phyloP scores from a whole-genome alignment of 2,888 invertebrate species.

The Aethes cnicana region DNA sequence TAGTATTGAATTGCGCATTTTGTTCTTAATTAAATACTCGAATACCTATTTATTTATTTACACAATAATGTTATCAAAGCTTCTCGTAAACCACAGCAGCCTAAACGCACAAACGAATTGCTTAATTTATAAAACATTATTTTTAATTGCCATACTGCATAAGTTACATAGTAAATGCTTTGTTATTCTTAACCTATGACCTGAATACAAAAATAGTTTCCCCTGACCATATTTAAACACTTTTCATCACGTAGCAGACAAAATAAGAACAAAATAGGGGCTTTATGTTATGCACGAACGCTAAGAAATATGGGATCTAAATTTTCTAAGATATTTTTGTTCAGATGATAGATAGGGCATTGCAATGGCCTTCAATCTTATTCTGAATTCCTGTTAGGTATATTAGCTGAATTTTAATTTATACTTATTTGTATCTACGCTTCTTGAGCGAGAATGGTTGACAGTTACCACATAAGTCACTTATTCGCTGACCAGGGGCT shows the following conservation, averaged over 20 bases:
- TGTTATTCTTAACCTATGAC: conserved; percentile 62
- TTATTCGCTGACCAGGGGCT: too few species aligned
- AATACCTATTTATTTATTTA: conserved; percentile 65
- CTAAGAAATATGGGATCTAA: too few species aligned
- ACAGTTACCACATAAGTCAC: too few species aligned
- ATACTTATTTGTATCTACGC: too few species aligned
- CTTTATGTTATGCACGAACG: too few species aligned
- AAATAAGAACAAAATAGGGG: conserved; percentile 31
- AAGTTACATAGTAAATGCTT: conserved; percentile 63
- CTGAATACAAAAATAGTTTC: conserved; percentile 77
- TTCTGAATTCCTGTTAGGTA: too few species aligned
- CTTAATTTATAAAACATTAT: conserved; percentile 47
- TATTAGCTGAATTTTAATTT: too few species aligned
- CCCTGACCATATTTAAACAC: conserved; percentile 67
- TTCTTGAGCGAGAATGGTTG: too few species aligned
- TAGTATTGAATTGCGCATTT: conserved; percentile 68
- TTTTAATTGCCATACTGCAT: conserved; percentile 19
- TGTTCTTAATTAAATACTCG: conserved; percentile 65
- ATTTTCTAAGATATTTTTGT: too few species aligned
- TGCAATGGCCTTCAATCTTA: too few species aligned
- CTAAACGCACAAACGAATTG: conserved; percentile 50
- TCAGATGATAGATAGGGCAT: too few species aligned
- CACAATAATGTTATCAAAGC: conserved; percentile 66
- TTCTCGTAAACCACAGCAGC: conserved; percentile 74
- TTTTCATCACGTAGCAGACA: conserved; percentile 41